Percentiles rank a stretch among this genome's conserved stretches.
Conservation (phyloP, 2,888 invertebrate genomes). For the Hesperia comma region DNA sequence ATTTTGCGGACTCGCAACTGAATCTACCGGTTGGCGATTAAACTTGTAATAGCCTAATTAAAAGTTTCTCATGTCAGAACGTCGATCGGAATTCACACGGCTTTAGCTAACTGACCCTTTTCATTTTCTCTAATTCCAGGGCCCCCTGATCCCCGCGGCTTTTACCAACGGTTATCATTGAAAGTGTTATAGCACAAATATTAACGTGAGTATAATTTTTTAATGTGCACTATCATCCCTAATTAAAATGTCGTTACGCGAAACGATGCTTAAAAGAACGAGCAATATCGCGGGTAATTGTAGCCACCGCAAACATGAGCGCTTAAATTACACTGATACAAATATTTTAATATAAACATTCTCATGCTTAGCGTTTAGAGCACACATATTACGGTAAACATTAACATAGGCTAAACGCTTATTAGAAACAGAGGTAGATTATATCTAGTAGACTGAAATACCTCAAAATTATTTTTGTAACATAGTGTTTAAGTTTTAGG, state of each 20-base stretch:
- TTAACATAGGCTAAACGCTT: conserved; percentile 18
- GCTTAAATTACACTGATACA: conserved; percentile 56
- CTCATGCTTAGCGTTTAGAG: conserved; percentile 24
- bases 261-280: conserved; percentile 59
- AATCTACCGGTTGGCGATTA: conserved; percentile 27
- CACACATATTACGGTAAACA: conserved; percentile 17
- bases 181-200: conserved; percentile 85
- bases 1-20: conserved; percentile 47
- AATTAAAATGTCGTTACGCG: conserved; percentile 72
- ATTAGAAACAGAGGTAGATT: conserved; percentile 15
- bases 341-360: conserved; percentile 54
- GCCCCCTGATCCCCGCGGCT: conserved; percentile 98
- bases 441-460: not conserved
- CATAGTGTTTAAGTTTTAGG: conserved; percentile 4
- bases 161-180: conserved; percentile 99
- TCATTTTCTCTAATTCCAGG: conserved; percentile 86
- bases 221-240: conserved; percentile 58
- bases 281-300: conserved; percentile 54
- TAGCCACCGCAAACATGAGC: conserved; percentile 59
- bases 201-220: conserved; percentile 79
- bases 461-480: not conserved
- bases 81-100: conserved; percentile 27
- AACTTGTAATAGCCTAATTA: conserved; percentile 35
- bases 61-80: conserved; percentile 30
- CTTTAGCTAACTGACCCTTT: conserved; percentile 34